Conservation (phyloP, 2,113 vertebrate genomes). For the Rhegmatorhina hoffmannsi region DNA sequence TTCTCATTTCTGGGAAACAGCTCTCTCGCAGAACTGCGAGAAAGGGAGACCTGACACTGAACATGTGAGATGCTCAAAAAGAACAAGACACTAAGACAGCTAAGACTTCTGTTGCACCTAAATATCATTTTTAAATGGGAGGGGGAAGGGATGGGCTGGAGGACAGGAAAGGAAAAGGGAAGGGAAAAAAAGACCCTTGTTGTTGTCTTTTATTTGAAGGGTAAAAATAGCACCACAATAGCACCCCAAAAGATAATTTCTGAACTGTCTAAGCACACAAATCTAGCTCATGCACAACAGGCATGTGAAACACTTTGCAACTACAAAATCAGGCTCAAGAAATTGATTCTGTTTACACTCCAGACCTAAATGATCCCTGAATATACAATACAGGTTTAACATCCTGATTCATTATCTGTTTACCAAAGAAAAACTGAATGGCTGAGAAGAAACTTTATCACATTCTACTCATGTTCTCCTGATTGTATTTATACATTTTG, state of each 20-base stretch:
- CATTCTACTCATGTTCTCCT: neutral
- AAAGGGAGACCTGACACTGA: neutral
- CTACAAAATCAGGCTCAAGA: neutral
- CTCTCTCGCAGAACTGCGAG: neutral
- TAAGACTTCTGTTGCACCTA: neutral
- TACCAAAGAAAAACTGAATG: neutral
- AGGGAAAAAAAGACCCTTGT: fast-evolving
- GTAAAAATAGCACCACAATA: neutral
- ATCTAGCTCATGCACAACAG: neutral
- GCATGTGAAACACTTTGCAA: neutral
- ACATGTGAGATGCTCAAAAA: neutral
- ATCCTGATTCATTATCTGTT: neutral
- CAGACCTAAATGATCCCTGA: neutral
- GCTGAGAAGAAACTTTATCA: neutral
- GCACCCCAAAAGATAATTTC: neutral
- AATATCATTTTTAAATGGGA: neutral
- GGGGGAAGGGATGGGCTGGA: too few relatives aligned
- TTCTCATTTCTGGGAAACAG: neutral
- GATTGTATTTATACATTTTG: neutral
- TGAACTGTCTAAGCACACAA: neutral
- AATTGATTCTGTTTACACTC: neutral
- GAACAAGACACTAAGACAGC: neutral
- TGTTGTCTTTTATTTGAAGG: neutral
- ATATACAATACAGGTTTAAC: neutral
- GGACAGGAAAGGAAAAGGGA: neutral